These are phyloP conservation scores for Pitangus sulphuratus DNA, from an alignment of 2,797 vertebrate genomes.

Conservation along the genomic window DNA sequence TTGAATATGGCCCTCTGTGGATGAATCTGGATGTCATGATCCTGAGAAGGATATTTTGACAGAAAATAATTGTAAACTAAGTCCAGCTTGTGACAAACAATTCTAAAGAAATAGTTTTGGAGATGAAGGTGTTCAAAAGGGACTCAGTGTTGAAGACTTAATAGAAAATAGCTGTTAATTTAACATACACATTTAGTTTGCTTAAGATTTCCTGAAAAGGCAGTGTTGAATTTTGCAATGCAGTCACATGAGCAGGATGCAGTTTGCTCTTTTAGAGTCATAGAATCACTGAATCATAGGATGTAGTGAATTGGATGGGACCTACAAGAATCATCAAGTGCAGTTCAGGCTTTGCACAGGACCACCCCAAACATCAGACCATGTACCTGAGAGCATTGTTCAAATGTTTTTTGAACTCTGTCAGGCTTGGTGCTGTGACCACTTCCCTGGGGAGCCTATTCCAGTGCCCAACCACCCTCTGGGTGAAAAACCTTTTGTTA, in stretches of 20 bases:
- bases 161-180: neutral
- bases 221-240: neutral
- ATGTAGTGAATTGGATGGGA: neutral
- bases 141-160: neutral
- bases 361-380: neutral
- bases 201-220: neutral
- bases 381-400: neutral
- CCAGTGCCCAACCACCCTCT: fast-evolving
- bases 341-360: neutral
- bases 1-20: neutral
- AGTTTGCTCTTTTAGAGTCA: neutral
- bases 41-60: neutral
- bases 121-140: neutral
- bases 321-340: neutral
- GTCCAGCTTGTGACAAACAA: fast-evolving
- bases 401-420: neutral
- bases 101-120: neutral
- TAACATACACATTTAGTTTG: neutral
- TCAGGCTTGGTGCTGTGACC: neutral
- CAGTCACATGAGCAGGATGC: neutral
- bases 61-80: neutral
- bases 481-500: neutral
- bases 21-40: neutral
- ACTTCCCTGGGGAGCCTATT: neutral
- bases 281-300: neutral